These are phyloP conservation scores for Lamprologus lemairii DNA, from an alignment of 2,113 vertebrate genomes.

Conservation along the genomic window DNA sequence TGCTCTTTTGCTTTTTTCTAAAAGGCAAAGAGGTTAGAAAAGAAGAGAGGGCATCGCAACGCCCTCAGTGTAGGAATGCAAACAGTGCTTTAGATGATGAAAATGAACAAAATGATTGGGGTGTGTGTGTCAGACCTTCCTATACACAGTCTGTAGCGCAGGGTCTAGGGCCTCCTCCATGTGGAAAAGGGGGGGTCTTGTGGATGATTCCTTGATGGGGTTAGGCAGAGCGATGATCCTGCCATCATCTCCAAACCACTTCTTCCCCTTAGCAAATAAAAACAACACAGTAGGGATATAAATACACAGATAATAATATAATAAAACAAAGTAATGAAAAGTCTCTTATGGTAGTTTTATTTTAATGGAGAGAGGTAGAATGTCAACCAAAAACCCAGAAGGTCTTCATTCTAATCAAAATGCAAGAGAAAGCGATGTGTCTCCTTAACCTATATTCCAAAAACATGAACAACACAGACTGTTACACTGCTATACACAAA, in stretches of 20 bases:
- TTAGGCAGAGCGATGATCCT: slow-evolving; percentile 83
- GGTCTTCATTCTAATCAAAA: background rate
- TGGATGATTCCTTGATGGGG: slow-evolving; percentile 83
- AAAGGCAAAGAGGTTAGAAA: background rate
- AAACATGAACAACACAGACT: background rate
- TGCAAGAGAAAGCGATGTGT: background rate
- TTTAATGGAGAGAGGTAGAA: background rate
- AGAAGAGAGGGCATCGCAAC: background rate
- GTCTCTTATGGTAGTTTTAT: background rate
- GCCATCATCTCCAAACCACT: slow-evolving; percentile 95
- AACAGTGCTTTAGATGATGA: background rate
- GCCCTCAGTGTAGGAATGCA: background rate
- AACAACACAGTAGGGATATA: background rate
- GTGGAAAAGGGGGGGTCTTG: slow-evolving; percentile 75
- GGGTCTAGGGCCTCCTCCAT: slow-evolving; percentile 71
- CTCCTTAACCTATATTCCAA: background rate
- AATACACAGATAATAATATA: background rate
- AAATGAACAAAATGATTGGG: background rate
- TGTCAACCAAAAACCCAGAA: background rate
- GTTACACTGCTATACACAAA: background rate
- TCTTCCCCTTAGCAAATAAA: slow-evolving; percentile 70
- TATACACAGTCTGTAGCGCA: slow-evolving; percentile 79
- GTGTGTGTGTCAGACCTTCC: slow-evolving; percentile 73
- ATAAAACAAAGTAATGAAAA: background rate
- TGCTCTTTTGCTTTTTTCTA: background rate